Evolutionary conservation across 2,113 vertebrate species (phyloP), one percentile per base, ranked within the genome.

Genomic region (Cyanoderma ruficeps): DNA sequence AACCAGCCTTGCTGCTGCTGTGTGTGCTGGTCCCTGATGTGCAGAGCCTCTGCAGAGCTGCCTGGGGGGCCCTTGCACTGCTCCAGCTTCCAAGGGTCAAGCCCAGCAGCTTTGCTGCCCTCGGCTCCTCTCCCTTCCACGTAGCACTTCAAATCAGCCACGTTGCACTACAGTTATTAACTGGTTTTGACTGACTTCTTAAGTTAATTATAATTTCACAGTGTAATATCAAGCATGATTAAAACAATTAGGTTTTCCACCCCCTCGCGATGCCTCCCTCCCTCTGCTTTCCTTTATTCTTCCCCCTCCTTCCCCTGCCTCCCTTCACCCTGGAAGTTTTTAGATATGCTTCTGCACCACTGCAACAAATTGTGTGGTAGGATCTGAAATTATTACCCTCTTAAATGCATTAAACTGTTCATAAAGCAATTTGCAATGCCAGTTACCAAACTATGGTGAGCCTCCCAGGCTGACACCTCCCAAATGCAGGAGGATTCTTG

Each of bases 141-240:
- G 6, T 1, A 94, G 64, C 88, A 64, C 91, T 95, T 93, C 77
- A 92, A 87, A 92, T 85, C 92, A 96, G 74, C 46, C 55, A 39
- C 64, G 23, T 46, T 89, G 79, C 69, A 63, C 92, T 77, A 27
- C 80, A 76, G 74, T 92, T 97, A 96, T 92, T 96, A 95, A 93
- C 93, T 70, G 90, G 74, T 92, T 97, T 97, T 97, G 94, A 95
- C 88, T 93, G 93, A 97, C 80, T 97, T 97, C 94, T 95, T 81
- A 91, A 97, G 94, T 94, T 96, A 97, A 96, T 96, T 97, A 82
- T 87, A 92, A 96, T 96, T 97, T 96, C 95, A 95, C 88, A 94
- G 84, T 78, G 92, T 87, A 96, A 88, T 94, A 97, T 90, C 96
- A 97, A 95, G 90, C 87, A 96, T 93, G 92, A 96, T 96, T 97